These are phyloP conservation scores for Ditylenchus dipsaci DNA, from an alignment of 1,140 invertebrate genomes.

Conservation along the genomic window DNA sequence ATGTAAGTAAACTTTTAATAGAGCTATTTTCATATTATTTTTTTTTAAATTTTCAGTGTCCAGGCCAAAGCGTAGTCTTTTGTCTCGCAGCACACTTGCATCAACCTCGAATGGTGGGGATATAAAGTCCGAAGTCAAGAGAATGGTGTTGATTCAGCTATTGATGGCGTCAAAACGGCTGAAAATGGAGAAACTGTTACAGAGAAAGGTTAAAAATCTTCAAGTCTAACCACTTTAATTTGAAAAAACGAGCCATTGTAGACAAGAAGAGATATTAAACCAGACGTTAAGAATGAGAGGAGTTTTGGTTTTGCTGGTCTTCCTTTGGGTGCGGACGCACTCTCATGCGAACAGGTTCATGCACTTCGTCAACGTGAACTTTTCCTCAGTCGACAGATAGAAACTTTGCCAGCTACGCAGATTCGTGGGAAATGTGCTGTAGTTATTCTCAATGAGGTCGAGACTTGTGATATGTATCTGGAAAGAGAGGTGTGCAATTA, in stretches of 20 bases:
- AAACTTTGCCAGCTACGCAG: constrained; percentile 93
- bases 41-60: no score
- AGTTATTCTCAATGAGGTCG: constrained; percentile 94
- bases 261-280: background rate
- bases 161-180: background rate
- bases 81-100: constrained; percentile 10
- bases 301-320: constrained; percentile 47
- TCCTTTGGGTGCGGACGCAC: constrained; percentile 49
- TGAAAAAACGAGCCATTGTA: background rate
- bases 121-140: constrained; percentile 15
- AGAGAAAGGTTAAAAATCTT: no score
- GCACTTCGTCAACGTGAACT: constrained; percentile 94
- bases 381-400: constrained; percentile 93
- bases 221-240: background rate
- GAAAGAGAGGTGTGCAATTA: constrained; percentile 86
- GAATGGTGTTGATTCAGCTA: constrained; percentile 2
- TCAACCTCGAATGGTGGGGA: constrained; percentile 1
- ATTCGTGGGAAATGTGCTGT: constrained; percentile 99
- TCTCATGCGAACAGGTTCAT: constrained; percentile 75
- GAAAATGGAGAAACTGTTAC: background rate
- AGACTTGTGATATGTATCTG: constrained; percentile 87
- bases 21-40: no score
- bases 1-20: constrained; percentile 22
- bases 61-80: constrained; percentile 27
- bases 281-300: background rate